Conservation (phyloP, 2,888 invertebrate species). For the Temnothorax unifasciatus region DNA sequence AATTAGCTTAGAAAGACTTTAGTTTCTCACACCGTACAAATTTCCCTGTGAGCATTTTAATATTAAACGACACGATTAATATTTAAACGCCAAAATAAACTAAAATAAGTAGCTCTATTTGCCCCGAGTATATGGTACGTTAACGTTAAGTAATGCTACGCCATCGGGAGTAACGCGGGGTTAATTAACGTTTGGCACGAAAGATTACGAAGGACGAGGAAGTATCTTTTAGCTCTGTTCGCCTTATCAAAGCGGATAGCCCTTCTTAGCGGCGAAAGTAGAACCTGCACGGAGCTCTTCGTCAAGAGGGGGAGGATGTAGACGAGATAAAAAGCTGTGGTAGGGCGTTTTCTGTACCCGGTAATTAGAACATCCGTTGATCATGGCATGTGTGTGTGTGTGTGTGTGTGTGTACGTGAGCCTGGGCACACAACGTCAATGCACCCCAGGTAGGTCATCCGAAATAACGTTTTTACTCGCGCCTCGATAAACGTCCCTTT, state of each 20-base stretch:
- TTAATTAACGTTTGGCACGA: conserved; percentile 35
- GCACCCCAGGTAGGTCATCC: conserved; percentile 68
- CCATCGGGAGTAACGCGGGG: background rate
- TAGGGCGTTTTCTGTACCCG: conserved; percentile 61
- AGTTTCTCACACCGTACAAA: background rate
- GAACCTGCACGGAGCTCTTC: background rate
- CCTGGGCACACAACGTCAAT: conserved; percentile 64
- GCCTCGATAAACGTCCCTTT: conserved; percentile 70
- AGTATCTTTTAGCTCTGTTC: conserved; percentile 14
- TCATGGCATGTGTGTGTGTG: background rate
- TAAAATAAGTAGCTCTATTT: background rate
- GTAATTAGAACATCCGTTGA: conserved; percentile 72
- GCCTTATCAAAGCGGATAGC: conserved; percentile 26
- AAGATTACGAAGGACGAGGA: conserved; percentile 7
- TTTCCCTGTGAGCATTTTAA: background rate
- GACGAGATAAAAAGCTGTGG: conserved; percentile 34
- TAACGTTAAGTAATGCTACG: background rate
- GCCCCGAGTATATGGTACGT: background rate
- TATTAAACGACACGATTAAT: background rate
- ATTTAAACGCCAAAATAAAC: conserved; percentile 17
- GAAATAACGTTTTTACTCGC: conserved; percentile 76
- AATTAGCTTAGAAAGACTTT: background rate
- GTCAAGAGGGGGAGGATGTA: background rate
- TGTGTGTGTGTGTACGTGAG: background rate
- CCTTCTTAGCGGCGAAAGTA: conserved; percentile 10